phyloP scores from a whole-genome alignment of 2,113 vertebrate species.

The Cyanoramphus novaezelandiae region DNA sequence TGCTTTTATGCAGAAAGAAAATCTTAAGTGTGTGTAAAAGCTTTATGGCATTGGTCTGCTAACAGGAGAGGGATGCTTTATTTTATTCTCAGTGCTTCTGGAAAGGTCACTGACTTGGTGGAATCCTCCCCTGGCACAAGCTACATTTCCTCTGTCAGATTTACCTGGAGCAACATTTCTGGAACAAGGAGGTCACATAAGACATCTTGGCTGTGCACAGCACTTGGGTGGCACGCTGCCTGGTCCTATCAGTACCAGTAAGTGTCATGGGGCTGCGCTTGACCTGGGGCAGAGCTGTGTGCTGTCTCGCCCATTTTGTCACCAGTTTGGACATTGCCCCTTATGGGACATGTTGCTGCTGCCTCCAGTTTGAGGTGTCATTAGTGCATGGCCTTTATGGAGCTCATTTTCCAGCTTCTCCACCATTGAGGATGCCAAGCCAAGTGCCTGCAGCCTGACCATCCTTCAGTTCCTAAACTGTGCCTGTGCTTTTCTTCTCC shows the following conservation, averaged over 20 bases:
- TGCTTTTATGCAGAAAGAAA: neutral
- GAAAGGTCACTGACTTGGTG: neutral
- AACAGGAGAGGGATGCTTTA: neutral
- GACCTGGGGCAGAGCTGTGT: neutral
- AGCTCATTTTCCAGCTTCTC: neutral
- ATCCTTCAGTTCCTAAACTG: neutral
- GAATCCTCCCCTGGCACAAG: neutral
- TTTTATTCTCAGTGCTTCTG: neutral
- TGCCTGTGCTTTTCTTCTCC: neutral
- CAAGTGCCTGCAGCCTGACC: neutral
- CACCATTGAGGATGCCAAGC: neutral
- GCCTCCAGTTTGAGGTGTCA: neutral
- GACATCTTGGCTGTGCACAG: rapidly evolving
- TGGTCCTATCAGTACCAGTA: neutral
- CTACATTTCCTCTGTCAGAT: neutral
- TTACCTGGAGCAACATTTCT: neutral
- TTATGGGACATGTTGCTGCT: rapidly evolving
- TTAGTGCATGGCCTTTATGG: rapidly evolving
- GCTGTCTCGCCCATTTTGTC: neutral
- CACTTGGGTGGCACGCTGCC: neutral
- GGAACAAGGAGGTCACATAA: neutral
- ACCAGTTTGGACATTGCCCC: neutral
- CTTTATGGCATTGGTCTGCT: neutral
- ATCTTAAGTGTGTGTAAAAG: neutral
- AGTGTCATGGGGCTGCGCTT: rapidly evolving